Conservation (phyloP, 2,113 vertebrate genomes). For the Leptosomus discolor region DNA sequence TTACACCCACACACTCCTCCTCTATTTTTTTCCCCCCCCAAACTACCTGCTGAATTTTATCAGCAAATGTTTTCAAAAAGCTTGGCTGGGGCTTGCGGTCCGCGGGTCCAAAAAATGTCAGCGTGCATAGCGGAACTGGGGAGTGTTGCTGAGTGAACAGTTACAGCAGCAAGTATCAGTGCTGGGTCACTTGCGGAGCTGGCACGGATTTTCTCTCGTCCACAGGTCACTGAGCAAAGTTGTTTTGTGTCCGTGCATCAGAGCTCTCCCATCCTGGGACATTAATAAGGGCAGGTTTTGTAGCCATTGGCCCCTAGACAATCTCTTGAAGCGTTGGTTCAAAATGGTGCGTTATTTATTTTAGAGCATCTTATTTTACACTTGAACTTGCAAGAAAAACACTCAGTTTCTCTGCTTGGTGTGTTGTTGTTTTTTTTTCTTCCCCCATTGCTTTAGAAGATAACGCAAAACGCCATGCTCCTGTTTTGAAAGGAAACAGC, state of each 20-base stretch:
- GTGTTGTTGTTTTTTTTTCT: no score
- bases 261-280: neutral
- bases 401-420: no score
- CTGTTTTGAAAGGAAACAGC: neutral
- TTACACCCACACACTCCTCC: neutral
- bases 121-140: neutral
- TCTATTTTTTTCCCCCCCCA: neutral
- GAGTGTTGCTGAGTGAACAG: conserved; percentile 1
- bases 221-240: conserved; percentile 53
- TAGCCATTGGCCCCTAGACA: neutral
- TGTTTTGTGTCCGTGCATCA: conserved; percentile 16
- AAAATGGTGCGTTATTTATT: neutral
- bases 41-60: conserved; percentile 20
- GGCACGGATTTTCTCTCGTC: neutral
- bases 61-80: neutral
- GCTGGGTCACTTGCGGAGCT: conserved; percentile 50
- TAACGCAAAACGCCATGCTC: neutral
- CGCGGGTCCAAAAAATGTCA: neutral
- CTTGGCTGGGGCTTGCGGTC: neutral
- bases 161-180: neutral
- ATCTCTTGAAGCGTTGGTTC: neutral
- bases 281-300: neutral
- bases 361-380: neutral
- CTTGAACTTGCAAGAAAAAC: neutral
- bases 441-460: neutral